Percentiles rank a stretch among this genome's conserved stretches.
Conservation (phyloP, 1,140 invertebrate species). For the Bacillus rossius region DNA sequence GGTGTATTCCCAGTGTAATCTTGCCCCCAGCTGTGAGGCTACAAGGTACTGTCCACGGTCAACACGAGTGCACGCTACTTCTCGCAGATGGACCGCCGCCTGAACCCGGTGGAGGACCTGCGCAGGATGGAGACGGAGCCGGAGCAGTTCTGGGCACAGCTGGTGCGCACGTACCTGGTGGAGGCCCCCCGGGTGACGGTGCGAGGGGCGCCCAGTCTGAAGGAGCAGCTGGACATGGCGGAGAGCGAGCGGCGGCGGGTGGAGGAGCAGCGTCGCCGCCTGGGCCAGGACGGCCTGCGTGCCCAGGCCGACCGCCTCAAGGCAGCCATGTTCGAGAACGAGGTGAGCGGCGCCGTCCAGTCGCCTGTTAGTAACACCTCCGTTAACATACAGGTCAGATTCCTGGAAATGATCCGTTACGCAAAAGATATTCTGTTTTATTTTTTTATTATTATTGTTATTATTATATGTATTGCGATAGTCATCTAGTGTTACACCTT, state of each 20-base stretch:
- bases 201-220: slow-evolving; percentile 50
- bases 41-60: too few species aligned
- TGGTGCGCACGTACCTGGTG: slow-evolving; percentile 67
- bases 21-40: too few species aligned
- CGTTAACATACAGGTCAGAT: too few species aligned
- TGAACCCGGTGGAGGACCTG: slow-evolving; percentile 65
- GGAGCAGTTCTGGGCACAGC: slow-evolving; percentile 61
- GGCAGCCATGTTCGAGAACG: slow-evolving; percentile 68
- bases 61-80: too few species aligned
- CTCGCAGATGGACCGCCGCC: slow-evolving; percentile 60
- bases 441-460: too few species aligned
- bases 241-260: slow-evolving; percentile 61
- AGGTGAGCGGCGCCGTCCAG: too few species aligned
- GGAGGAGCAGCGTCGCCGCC: slow-evolving; percentile 50
- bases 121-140: slow-evolving; percentile 57
- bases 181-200: slow-evolving; percentile 48
- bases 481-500: too few species aligned
- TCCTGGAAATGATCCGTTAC: too few species aligned
- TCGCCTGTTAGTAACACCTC: too few species aligned
- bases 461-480: too few species aligned
- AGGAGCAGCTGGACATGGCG: slow-evolving; percentile 53
- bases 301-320: slow-evolving; percentile 54
- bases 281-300: slow-evolving; percentile 64
- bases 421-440: too few species aligned
- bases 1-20: too few species aligned